Percentiles rank a stretch among this genome's conserved stretches.
Conservation (phyloP, 1,140 invertebrate genomes). For the Neodiprion lecontei region DNA sequence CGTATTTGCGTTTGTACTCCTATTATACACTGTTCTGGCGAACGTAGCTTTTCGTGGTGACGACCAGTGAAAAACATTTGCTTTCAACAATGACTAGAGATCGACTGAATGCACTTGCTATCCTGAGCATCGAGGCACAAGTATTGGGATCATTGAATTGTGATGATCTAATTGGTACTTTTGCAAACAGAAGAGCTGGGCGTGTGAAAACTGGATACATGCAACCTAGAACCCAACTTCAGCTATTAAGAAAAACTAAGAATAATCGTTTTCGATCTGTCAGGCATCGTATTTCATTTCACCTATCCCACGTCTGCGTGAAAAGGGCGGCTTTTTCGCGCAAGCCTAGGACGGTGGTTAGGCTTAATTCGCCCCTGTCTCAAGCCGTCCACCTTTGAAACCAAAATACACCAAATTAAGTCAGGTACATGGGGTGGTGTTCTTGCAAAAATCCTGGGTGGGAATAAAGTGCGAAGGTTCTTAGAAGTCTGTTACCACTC, state of each 20-base stretch:
- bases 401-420: too few species aligned
- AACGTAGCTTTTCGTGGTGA: constrained; percentile 32
- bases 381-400: too few species aligned
- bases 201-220: not conserved
- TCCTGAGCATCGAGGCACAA: constrained; percentile 25
- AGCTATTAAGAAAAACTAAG: not conserved
- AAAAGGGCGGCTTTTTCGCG: not conserved
- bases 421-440: too few species aligned
- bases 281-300: not conserved
- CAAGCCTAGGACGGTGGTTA: not conserved
- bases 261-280: not conserved
- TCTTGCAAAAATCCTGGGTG: too few species aligned
- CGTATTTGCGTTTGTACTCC: constrained; percentile 30
- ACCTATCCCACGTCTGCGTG: not conserved
- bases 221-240: not conserved
- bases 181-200: constrained; percentile 2
- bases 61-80: constrained; percentile 33
- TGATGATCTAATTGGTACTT: constrained; percentile 15
- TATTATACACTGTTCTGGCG: constrained; percentile 24
- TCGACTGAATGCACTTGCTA: constrained; percentile 24
- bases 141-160: constrained; percentile 17
- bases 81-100: constrained; percentile 24
- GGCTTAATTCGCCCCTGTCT: not conserved
- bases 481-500: too few species aligned
- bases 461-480: too few species aligned